Evolutionary conservation across 2,888 invertebrate species (phyloP), one percentile per base, ranked within the genome.

Genomic region (Belgica antarctica): DNA sequence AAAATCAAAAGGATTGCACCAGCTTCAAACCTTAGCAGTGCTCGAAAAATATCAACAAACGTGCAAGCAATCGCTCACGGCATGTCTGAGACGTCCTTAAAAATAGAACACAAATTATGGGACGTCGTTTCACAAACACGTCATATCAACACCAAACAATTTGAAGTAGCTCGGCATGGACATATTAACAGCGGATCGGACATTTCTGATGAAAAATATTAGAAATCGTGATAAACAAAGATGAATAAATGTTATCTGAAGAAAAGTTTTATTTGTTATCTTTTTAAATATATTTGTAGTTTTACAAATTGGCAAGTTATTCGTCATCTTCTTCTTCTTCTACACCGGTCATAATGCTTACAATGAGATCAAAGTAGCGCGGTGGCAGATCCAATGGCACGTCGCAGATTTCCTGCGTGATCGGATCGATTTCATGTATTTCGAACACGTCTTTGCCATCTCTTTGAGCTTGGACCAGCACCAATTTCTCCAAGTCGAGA

Each of bases 331-430:
- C 52, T 2, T 3, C 52, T 5, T 52, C 52, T 22, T 68, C 68
- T 15, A 31, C 28, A 22, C 57, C 31, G 17, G 28, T 31, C 52
- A 68, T 19, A 15, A 34, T 34, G 24, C 24, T 57, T 1, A 68
- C 15, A 1, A 68, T 57, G 19, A 57, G n/a, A 57, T 68, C 77
- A 70, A 80, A 76, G 73, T 80, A 76, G 71, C 77, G 76, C 62
- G 78, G 76, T 31, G 80, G 78, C 73, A 80, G 76, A 71, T 77
- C 76, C 52, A 80, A 71, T 5, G 80, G 80, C 46, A 76, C 74
- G n/a, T 79, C 78, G 70, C 76, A 76, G 15, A 80, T 69, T 17
- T 77, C 75, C 0, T 77, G 77, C 5, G 78, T 78, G 62, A 75
- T 73, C 70, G 76, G 77, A 70, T 77, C 76, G 78, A 52, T 74